A percentile compares a stretch with the other conserved stretches of the same genome.
These are phyloP conservation scores for Campoletis raptor DNA, from an alignment of 2,888 invertebrate species.

Conservation along the genomic window DNA sequence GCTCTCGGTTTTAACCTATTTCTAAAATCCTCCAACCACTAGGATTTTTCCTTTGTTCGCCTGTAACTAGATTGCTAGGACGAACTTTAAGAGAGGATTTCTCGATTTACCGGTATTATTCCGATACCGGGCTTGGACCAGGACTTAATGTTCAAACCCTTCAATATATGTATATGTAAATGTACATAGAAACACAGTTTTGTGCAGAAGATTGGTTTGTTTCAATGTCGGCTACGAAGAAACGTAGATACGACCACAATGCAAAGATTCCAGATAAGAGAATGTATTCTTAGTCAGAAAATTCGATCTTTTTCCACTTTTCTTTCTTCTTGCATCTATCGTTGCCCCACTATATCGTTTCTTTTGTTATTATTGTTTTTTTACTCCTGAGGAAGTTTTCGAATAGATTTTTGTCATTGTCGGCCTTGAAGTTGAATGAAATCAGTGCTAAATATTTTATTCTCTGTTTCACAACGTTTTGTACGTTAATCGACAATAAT, in stretches of 20 bases:
- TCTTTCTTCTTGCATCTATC: slow-evolving; percentile 18
- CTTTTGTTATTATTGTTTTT: no score
- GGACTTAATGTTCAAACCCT: slow-evolving; percentile 73
- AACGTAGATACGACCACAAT: slow-evolving; percentile 73
- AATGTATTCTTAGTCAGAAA: slow-evolving; percentile 77
- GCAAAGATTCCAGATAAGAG: slow-evolving; percentile 79
- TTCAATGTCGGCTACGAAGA: slow-evolving; percentile 25
- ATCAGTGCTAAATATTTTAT: background rate
- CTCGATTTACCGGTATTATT: slow-evolving; percentile 80
- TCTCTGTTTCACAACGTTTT: background rate
- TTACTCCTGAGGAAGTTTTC: background rate
- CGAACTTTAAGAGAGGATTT: slow-evolving; percentile 75
- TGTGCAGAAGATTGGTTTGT: slow-evolving; percentile 55
- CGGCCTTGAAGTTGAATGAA: background rate
- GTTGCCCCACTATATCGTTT: slow-evolving; percentile 14
- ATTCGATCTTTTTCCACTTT: slow-evolving; percentile 65
- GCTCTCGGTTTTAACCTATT: slow-evolving; percentile 9
- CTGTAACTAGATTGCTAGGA: slow-evolving; percentile 69
- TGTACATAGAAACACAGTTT: slow-evolving; percentile 23
- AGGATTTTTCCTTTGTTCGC: slow-evolving; percentile 68
- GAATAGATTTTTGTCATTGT: background rate
- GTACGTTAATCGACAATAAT: background rate
- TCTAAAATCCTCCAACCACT: slow-evolving; percentile 46
- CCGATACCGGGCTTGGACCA: slow-evolving; percentile 73
- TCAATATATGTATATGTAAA: slow-evolving; percentile 44